A percentile compares a stretch with the other conserved stretches of the same genome.
phyloP scores from a whole-genome alignment of 2,113 vertebrate species.

The Triplophysa dalaica region DNA sequence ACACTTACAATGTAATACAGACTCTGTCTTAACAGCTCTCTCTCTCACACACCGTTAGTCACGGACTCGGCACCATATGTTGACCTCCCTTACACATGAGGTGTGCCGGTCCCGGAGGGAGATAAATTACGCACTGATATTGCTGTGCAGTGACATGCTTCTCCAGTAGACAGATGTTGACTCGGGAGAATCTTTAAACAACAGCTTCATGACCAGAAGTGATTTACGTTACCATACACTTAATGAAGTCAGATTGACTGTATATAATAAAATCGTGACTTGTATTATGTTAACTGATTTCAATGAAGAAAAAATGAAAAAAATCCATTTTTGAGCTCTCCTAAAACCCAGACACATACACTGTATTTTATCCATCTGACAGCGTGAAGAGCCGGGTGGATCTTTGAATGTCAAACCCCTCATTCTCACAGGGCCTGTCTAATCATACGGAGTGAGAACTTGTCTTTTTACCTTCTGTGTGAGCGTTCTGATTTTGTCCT shows the following conservation, averaged over 20 bases:
- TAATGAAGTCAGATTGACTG: neutral
- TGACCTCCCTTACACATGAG: conserved; percentile 51
- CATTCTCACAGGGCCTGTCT: conserved; percentile 42
- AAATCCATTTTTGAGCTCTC: neutral
- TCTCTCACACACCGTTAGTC: neutral
- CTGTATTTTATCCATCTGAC: conserved; percentile 25
- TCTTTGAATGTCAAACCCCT: conserved; percentile 49
- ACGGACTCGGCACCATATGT: conserved; percentile 47
- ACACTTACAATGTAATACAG: neutral
- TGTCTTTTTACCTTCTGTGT: conserved; percentile 46
- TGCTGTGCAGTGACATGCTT: conserved; percentile 18
- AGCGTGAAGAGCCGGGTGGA: conserved; percentile 6
- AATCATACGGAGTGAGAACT: conserved; percentile 48
- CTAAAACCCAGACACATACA: neutral
- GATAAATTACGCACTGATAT: conserved; percentile 50
- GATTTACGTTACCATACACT: neutral
- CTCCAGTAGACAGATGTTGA: conserved; percentile 42
- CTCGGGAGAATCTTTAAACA: conserved; percentile 45
- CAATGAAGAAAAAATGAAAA: neutral
- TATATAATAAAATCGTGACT: neutral
- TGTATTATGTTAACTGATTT: neutral
- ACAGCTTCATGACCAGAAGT: neutral
- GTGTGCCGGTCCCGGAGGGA: conserved; percentile 43
- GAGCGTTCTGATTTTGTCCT: conserved; percentile 47
- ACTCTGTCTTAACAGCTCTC: conserved; percentile 15